These are phyloP conservation scores for Takifugu ocellatus DNA, from an alignment of 2,797 vertebrate species.

Conservation along the genomic window DNA sequence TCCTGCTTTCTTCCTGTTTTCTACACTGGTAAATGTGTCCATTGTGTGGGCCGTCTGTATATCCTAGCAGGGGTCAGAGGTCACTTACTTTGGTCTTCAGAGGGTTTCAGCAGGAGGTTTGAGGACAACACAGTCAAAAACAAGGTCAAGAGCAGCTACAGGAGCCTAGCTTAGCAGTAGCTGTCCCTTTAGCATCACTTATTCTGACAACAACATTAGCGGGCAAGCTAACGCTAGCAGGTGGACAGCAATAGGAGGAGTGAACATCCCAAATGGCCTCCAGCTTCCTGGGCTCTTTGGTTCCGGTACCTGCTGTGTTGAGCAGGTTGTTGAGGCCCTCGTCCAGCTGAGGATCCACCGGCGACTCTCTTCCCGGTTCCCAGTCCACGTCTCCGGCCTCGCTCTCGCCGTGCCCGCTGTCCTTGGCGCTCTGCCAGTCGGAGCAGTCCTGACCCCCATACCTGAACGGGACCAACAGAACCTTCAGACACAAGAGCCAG, in stretches of 20 bases:
- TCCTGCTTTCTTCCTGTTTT: constrained; percentile 48
- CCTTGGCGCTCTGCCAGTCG: constrained; percentile 84
- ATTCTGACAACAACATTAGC: no score
- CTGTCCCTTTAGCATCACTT: no score
- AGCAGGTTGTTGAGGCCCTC: constrained; percentile 82
- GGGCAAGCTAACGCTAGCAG: no score
- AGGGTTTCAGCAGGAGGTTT: constrained; percentile 24
- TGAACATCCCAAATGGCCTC: no score
- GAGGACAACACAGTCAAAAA: neutral
- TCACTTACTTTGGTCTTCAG: constrained; percentile 21
- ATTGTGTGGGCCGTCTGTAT: constrained; percentile 24
- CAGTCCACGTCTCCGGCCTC: constrained; percentile 85
- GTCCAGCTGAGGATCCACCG: constrained; percentile 83
- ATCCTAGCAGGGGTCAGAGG: constrained; percentile 4
- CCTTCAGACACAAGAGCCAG: no score
- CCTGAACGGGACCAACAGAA: constrained; percentile 56
- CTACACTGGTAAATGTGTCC: constrained; percentile 12
- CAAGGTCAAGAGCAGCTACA: no score
- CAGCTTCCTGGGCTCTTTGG: no score
- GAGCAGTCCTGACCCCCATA: constrained; percentile 75
- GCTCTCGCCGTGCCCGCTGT: constrained; percentile 85
- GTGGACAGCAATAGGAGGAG: no score
- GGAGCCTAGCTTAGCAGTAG: no score
- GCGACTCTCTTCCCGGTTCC: constrained; percentile 80
- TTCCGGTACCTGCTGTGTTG: constrained; percentile 73